Evolutionary conservation across 2,797 vertebrate genomes (phyloP).

Genomic region (Tympanoctomys barrerae): DNA sequence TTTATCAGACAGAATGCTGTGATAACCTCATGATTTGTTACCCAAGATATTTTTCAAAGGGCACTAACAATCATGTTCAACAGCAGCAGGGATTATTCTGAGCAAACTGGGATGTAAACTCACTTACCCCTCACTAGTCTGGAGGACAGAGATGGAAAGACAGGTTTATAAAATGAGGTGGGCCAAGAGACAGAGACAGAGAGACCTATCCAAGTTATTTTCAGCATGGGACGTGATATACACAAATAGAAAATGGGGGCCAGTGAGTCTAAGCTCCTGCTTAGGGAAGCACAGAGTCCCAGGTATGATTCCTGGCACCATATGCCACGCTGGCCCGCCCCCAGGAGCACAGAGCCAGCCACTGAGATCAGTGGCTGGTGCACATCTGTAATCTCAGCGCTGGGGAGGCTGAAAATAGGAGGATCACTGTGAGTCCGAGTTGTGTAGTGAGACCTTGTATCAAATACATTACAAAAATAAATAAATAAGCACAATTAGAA

Average conservation of each 20-base stretch:
- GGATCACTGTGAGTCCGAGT: too few relatives aligned
- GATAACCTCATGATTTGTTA: background rate
- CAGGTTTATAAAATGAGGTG: background rate
- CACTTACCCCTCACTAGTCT: background rate
- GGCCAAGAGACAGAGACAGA: background rate
- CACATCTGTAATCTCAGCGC: too few relatives aligned
- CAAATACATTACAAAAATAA: too few relatives aligned
- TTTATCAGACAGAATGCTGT: background rate
- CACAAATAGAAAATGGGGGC: background rate
- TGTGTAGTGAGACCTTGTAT: too few relatives aligned
- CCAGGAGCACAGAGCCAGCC: too few relatives aligned
- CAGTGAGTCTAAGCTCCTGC: too few relatives aligned
- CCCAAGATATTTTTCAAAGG: constrained; percentile 28
- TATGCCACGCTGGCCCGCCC: too few relatives aligned
- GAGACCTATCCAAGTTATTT: background rate
- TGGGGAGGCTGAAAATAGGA: too few relatives aligned
- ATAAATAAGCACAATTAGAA: too few relatives aligned
- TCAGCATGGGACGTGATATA: background rate
- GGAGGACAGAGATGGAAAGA: background rate
- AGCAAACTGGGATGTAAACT: background rate
- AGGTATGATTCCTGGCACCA: too few relatives aligned
- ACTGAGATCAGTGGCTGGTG: too few relatives aligned
- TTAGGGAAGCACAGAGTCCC: too few relatives aligned
- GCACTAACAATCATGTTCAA: background rate
- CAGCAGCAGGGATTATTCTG: background rate